Conservation (phyloP, 2,888 invertebrate species). For the Ctenicera cuprea region DNA sequence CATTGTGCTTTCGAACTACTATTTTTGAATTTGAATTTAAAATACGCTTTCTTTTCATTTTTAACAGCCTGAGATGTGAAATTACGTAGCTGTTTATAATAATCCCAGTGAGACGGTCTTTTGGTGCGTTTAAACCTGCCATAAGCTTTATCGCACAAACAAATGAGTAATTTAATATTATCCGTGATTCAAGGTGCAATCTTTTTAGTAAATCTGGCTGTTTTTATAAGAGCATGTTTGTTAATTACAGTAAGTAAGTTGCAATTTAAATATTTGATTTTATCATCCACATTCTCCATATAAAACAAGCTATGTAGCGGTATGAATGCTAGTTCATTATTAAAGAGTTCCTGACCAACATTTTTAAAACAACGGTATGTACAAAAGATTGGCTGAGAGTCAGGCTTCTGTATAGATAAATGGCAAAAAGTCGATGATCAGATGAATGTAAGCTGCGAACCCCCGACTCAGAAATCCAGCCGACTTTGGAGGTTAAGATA, state of each 20-base stretch:
- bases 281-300: conserved; percentile 2
- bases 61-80: background rate
- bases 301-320: background rate
- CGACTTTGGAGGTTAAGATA: background rate
- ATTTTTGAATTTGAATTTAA: background rate
- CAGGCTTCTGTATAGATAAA: background rate
- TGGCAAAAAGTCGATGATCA: background rate
- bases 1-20: background rate
- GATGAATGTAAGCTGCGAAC: background rate
- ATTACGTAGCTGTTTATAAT: background rate
- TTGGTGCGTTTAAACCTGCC: conserved; percentile 10
- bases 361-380: background rate
- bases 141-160: conserved; percentile 25
- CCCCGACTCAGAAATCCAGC: background rate
- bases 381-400: background rate
- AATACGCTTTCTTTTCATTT: background rate
- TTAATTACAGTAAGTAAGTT: background rate
- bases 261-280: background rate
- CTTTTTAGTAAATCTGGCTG: background rate
- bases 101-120: background rate
- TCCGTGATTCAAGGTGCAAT: conserved; percentile 13
- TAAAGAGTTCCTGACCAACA: background rate
- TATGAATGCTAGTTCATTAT: background rate
- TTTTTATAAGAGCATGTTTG: conserved; percentile 25
- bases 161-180: conserved; percentile 3